Base-by-base conservation (phyloP, 1,140 invertebrate genomes). In the Trachymyrmex cornetzi region DNA sequence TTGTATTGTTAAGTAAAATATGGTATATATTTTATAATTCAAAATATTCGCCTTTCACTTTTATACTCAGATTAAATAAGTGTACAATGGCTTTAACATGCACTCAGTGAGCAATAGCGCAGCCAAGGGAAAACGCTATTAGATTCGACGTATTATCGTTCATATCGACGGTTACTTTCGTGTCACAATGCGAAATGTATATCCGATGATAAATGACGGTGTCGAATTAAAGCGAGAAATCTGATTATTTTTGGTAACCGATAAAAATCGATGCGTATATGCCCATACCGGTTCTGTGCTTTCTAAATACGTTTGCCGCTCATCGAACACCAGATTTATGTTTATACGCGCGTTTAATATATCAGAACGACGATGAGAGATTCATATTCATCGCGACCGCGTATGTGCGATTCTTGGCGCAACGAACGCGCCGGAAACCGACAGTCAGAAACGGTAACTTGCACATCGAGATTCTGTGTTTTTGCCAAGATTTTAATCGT, bases 271-370 rank as follows among this genome's bases (percentile, higher is more conserved):
- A 38, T 16, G 63, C 19, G 9, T 53, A 34, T 19, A 14, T n/a
- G 11, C 19, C 59, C 38, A 11, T 61, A 80, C 44, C 77, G 77
- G 61, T 80, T 80, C 77, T 80, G 77, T 80, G 77, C 77, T 80
- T 80, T 80, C 77, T 80, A 80, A 80, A 81, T 81, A 81, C 22
- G 64, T 71, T 81, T 69, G 77, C 63, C 77, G 77, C 77, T 81
- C 63, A 69, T 69, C 77, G 77, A 69, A 34, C 77, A 81, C 0
- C 64, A 69, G 77, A 81, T 81, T 81, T 81, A 81, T 30, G 48
- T 81, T 69, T 55, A 69, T 27, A 14, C 27, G 48, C 27, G 44
- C 64, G 63, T 81, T 81, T 69, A 81, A 80, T 67, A 55, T 80
- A 69, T 80, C 27, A 48, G 44, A 50, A 34, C 63, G 63, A 53